Conservation (phyloP, 2,797 vertebrate species). For the Danio aesculapii region DNA sequence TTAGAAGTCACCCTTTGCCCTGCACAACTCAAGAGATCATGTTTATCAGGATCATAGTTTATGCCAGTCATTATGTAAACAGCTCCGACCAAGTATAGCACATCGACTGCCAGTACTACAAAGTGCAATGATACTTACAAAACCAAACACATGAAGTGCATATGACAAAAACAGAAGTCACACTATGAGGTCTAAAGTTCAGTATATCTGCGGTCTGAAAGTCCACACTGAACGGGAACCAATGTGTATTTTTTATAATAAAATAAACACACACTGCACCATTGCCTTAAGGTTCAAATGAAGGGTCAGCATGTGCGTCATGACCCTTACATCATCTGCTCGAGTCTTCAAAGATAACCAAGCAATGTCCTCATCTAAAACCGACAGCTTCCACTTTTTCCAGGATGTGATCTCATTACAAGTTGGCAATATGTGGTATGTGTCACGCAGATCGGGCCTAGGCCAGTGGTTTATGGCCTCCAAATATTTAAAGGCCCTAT, state of each 20-base stretch:
- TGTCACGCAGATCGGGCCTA: background rate
- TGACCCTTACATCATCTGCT: background rate
- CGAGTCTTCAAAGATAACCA: conserved; percentile 12
- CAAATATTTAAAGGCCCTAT: background rate
- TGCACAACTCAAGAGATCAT: conserved; percentile 17
- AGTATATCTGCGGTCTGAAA: background rate
- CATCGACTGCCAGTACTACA: conserved; percentile 9
- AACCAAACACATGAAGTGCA: conserved; percentile 9
- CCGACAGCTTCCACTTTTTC: conserved; percentile 35
- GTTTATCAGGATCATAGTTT: conserved; percentile 34
- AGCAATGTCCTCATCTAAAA: conserved; percentile 19
- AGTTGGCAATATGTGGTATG: conserved; percentile 16
- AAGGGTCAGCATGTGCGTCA: conserved; percentile 34
- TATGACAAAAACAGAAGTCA: conserved; percentile 29
- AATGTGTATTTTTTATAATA: conserved; percentile 14
- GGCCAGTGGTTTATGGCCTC: background rate
- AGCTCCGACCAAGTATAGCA: conserved; percentile 21
- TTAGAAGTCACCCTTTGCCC: conserved; percentile 16
- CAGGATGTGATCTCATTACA: conserved; percentile 33
- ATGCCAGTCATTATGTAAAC: conserved; percentile 31
- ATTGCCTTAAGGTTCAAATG: conserved; percentile 20
- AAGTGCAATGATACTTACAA: conserved; percentile 19
- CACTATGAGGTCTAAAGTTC: background rate
- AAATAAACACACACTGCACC: conserved; percentile 4
- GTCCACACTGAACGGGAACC: background rate